Percentiles rank a stretch among this genome's conserved stretches.
Evolutionary conservation across 2,888 invertebrate genomes (phyloP).

Genomic region (Oegoconia quadripuncta): DNA sequence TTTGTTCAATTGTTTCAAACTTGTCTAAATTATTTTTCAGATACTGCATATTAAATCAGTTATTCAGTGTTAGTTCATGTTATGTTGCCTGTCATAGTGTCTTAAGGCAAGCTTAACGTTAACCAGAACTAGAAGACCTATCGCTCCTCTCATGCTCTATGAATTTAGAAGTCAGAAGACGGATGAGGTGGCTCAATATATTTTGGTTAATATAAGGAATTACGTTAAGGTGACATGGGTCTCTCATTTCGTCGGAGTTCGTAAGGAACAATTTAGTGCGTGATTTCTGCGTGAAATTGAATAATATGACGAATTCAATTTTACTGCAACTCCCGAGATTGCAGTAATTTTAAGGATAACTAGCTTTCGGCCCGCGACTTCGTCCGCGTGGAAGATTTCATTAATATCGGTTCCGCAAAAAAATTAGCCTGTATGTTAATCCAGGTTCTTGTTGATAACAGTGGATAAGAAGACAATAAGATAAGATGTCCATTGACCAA

Average conservation of each 20-base stretch:
- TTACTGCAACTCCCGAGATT: too few relatives aligned
- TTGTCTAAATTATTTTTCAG: too few relatives aligned
- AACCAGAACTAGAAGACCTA: neutral
- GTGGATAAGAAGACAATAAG: too few relatives aligned
- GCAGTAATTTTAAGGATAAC: too few relatives aligned
- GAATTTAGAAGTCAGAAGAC: neutral
- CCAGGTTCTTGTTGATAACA: too few relatives aligned
- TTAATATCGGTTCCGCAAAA: too few relatives aligned
- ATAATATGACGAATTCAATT: neutral
- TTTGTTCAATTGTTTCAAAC: too few relatives aligned
- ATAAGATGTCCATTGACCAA: too few relatives aligned
- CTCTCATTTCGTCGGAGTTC: conserved; percentile 29
- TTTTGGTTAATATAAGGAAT: conserved; percentile 7
- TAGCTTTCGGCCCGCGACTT: too few relatives aligned
- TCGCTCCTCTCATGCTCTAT: neutral
- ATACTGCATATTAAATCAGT: neutral
- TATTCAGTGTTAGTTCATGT: conserved; percentile 2
- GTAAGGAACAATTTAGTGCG: conserved; percentile 19
- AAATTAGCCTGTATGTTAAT: too few relatives aligned
- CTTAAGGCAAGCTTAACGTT: conserved; percentile 2
- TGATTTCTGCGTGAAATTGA: conserved; percentile 13
- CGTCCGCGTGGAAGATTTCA: too few relatives aligned
- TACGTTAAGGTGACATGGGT: conserved; percentile 34
- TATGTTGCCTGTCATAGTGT: conserved; percentile 4
- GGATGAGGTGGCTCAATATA: neutral